Base-by-base conservation (phyloP, 2,888 invertebrate species). In the Nudaria mundana region DNA sequence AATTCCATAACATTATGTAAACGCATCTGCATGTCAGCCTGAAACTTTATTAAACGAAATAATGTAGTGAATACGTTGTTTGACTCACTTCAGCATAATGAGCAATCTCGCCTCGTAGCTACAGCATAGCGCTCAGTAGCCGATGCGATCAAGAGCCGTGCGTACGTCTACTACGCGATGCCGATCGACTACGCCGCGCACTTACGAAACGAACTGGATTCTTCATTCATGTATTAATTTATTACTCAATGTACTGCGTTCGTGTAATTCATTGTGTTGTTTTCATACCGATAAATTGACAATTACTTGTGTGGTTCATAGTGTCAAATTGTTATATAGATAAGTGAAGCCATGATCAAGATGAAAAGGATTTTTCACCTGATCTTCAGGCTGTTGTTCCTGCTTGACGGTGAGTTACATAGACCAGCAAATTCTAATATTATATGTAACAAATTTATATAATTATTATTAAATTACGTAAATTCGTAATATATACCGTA, bases 311-410 rank as follows among this genome's bases (percentile, higher is more conserved):
- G 65, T 57, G 49, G 45, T 35, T 44, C 32, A 46, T 46, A 24
- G 38, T 49, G 47, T 33, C 30, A 29, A 44, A 39, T 54, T 30
- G 39, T 48, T 56, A 25, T 30, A 20, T n/a, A 52, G 55, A 58
- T 50, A 59, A 81, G 56, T 57, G 60, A 31, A 30, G 13, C 7
- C 44, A 59, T 79, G 81, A 63, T 76, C 68, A 78, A 77, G 73
- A 84, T 85, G 82, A 79, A 72, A 76, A 75, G 86, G 82, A 83
- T 85, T 72, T 84, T 81, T 58, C 80, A 80, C 57, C 76, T 85
- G 54, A 73, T 85, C 55, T 81, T 85, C 48, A 69, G 81, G 37
- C 58, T 85, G 58, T 70, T 85, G 68, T 86, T 85, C 52, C 64
- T 85, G 40, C 77, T 86, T 48, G 86, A 86, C 63, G 85, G 85